A percentile compares a stretch with the other conserved stretches of the same genome.
These are phyloP conservation scores for Apamea sordens DNA, from an alignment of 2,888 invertebrate species.

Conservation along the genomic window DNA sequence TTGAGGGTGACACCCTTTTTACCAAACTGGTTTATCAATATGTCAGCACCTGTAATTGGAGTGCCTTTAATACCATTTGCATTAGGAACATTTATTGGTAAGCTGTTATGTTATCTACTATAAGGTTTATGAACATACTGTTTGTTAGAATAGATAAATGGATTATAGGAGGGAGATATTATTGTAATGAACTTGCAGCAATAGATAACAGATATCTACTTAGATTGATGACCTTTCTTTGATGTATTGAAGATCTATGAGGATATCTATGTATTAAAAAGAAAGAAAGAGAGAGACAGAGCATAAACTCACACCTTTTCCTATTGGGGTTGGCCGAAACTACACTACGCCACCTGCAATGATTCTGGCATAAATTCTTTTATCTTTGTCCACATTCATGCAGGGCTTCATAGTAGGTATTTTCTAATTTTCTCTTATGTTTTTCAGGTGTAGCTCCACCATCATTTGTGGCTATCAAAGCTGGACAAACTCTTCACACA, in stretches of 20 bases:
- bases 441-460: constrained; percentile 97
- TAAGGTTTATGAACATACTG: neutral
- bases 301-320: neutral
- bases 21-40: constrained; percentile 99
- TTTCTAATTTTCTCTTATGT: neutral
- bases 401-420: neutral
- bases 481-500: constrained; percentile 98
- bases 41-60: constrained; percentile 98
- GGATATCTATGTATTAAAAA: neutral
- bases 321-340: neutral
- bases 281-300: neutral
- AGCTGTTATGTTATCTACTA: constrained; percentile 68
- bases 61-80: constrained; percentile 98
- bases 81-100: constrained; percentile 98
- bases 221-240: constrained; percentile 1
- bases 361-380: neutral
- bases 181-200: constrained; percentile 4
- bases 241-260: neutral
- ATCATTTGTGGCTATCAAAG: constrained; percentile 99
- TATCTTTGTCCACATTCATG: neutral
- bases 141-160: neutral
- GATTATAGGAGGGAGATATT: neutral
- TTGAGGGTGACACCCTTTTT: constrained; percentile 98
- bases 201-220: constrained; percentile 6
- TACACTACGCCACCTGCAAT: neutral